Conservation (phyloP, 2,888 invertebrate species). For the Melieria crassipennis region DNA sequence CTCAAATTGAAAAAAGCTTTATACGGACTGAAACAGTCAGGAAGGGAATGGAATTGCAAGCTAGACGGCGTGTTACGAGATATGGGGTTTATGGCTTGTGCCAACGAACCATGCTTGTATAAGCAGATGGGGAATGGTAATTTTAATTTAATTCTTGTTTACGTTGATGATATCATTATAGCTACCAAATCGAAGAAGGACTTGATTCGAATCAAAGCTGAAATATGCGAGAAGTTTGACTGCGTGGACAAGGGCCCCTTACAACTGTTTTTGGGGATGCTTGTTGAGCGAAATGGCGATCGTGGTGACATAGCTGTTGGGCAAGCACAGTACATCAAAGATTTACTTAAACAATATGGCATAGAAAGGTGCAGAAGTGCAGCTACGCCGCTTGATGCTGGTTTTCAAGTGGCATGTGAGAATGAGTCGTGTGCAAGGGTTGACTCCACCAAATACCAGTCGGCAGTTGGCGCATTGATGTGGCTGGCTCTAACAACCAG, state of each 20-base stretch:
- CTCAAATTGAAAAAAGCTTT: conserved; percentile 42
- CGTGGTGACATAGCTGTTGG: conserved; percentile 32
- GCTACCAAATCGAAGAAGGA: conserved; percentile 30
- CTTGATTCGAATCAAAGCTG: conserved; percentile 20
- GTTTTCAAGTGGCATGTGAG: conserved; percentile 30
- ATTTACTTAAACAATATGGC: conserved; percentile 35
- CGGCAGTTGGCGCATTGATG: conserved; percentile 3
- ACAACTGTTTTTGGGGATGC: conserved; percentile 35
- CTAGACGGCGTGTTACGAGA: conserved; percentile 21
- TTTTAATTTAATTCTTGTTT: conserved; percentile 31
- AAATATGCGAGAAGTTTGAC: conserved; percentile 11
- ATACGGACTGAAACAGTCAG: conserved; percentile 35
- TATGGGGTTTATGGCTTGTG: conserved; percentile 32
- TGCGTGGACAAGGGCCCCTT: conserved; percentile 29
- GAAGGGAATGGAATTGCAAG: conserved; percentile 40
- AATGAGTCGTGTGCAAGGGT: conserved; percentile 21
- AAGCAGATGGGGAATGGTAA: conserved; percentile 30
- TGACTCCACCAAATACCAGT: conserved; percentile 26
- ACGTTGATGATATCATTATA: conserved; percentile 39
- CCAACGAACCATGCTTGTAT: conserved; percentile 13
- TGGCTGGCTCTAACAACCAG: conserved; percentile 13
- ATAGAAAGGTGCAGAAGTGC: conserved; percentile 34
- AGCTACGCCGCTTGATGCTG: conserved; percentile 37
- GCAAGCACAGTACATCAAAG: conserved; percentile 37
- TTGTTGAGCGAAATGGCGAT: conserved; percentile 38